phyloP scores from a whole-genome alignment of 2,888 invertebrate species.

The Euzophera pinguis region DNA sequence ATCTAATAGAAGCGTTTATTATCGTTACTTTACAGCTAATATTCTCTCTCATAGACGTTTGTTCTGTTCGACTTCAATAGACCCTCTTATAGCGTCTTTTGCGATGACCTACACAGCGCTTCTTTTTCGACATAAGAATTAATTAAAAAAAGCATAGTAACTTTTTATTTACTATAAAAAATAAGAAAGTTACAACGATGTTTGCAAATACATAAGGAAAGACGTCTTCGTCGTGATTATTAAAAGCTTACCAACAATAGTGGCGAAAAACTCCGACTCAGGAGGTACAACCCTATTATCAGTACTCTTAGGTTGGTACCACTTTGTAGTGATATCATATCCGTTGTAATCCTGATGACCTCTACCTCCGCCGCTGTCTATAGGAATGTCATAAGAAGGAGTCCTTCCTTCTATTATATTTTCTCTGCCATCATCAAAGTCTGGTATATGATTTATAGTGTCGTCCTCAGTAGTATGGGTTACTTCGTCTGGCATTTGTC shows the following conservation, averaged over 20 bases:
- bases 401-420: conserved; percentile 58
- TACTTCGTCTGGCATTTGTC: conserved; percentile 50
- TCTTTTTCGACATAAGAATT: too few species aligned
- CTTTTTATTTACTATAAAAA: too few species aligned
- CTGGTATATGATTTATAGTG: conserved; percentile 57
- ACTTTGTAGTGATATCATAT: conserved; percentile 67
- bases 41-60: too few species aligned
- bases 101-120: too few species aligned
- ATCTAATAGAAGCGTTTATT: too few species aligned
- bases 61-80: too few species aligned
- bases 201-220: too few species aligned
- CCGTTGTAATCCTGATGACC: conserved; percentile 66
- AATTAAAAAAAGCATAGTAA: too few species aligned
- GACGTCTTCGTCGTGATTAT: too few species aligned
- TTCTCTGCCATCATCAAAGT: conserved; percentile 55
- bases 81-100: too few species aligned
- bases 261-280: conserved; percentile 71
- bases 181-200: too few species aligned
- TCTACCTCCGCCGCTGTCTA: conserved; percentile 49
- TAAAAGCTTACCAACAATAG: conserved; percentile 62
- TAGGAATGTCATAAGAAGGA: conserved; percentile 56
- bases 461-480: conserved; percentile 75
- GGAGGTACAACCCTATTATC: conserved; percentile 70
- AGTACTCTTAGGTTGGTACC: conserved; percentile 70
- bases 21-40: too few species aligned